phyloP scores from a whole-genome alignment of 1,140 invertebrate genomes.

The Pseudomyrmex dendroicus region DNA sequence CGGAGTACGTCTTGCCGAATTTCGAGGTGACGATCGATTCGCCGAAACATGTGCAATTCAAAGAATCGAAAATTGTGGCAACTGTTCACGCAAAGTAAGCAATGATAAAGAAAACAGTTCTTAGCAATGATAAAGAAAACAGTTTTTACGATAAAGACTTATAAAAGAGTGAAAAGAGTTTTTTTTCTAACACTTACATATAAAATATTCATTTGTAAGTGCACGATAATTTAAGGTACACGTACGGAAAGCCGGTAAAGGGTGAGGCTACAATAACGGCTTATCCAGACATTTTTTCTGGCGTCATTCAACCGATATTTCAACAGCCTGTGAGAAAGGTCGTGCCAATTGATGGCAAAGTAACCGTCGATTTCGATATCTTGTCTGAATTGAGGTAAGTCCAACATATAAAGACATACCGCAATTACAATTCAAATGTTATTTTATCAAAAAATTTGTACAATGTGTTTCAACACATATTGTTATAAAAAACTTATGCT shows the following conservation, averaged over 20 bases:
- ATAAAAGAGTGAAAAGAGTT: too few relatives aligned
- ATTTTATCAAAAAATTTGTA: too few relatives aligned
- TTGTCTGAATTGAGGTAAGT: constrained; percentile 88
- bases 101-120: constrained; percentile 25
- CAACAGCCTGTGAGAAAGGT: constrained; percentile 91
- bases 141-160: not conserved
- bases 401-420: not conserved
- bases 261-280: constrained; percentile 92
- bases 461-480: not conserved
- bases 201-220: constrained; percentile 68
- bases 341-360: constrained; percentile 91
- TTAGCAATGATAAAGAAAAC: not conserved
- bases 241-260: constrained; percentile 93
- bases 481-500: constrained; percentile 1
- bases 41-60: constrained; percentile 92
- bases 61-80: constrained; percentile 90
- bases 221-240: constrained; percentile 86
- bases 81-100: constrained; percentile 93
- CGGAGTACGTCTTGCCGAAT: constrained; percentile 97
- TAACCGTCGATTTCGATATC: constrained; percentile 91
- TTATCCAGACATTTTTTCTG: constrained; percentile 91
- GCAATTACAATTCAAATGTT: too few relatives aligned
- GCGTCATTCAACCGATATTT: constrained; percentile 92
- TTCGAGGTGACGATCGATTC: constrained; percentile 94
- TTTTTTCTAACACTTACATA: too few relatives aligned